Evolutionary conservation across 2,888 invertebrate species (phyloP).

Genomic region (Amphimallon solstitiale): DNA sequence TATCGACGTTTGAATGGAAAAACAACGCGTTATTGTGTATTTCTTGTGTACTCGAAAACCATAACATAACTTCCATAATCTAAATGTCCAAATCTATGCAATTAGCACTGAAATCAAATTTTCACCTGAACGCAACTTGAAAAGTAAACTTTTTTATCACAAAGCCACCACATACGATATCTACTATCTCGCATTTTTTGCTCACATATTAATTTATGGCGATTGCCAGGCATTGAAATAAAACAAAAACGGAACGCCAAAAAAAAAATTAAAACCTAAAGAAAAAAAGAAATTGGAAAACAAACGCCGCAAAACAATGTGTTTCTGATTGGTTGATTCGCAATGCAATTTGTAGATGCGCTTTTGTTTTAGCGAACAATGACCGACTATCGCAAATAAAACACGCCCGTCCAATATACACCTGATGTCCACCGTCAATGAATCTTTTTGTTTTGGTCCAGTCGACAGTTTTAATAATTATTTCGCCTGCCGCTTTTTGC

Average conservation of each 20-base stretch:
- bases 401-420: slow-evolving; percentile 55
- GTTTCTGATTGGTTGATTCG: slow-evolving; percentile 65
- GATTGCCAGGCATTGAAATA: not conserved
- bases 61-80: too few species aligned
- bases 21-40: too few species aligned
- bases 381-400: slow-evolving; percentile 61
- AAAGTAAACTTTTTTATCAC: too few species aligned
- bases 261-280: slow-evolving; percentile 3
- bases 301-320: slow-evolving; percentile 55
- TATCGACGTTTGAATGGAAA: too few species aligned
- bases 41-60: too few species aligned
- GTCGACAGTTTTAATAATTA: slow-evolving; percentile 43
- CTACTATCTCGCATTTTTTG: too few species aligned
- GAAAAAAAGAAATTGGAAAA: slow-evolving; percentile 46
- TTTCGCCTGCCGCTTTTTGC: slow-evolving; percentile 19
- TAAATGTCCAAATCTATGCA: too few species aligned
- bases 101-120: too few species aligned
- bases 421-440: slow-evolving; percentile 47
- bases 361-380: slow-evolving; percentile 59
- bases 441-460: slow-evolving; percentile 42
- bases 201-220: not conserved
- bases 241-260: not conserved
- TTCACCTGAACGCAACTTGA: too few species aligned
- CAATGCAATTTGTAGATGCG: slow-evolving; percentile 65
- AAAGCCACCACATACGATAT: too few species aligned